Conservation (phyloP, 1,140 invertebrate species). For the Zaprionus ornatus region DNA sequence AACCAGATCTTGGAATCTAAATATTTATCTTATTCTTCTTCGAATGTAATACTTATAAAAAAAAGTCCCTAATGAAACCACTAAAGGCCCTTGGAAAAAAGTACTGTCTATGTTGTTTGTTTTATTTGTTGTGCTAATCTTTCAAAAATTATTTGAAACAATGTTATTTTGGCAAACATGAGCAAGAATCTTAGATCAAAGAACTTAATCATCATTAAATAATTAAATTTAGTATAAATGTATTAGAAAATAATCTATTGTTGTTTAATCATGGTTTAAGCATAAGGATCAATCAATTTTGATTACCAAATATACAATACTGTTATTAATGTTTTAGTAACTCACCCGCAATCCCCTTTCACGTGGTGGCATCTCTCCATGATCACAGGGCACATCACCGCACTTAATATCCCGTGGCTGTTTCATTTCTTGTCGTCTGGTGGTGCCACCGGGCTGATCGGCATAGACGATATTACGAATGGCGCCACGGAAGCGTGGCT, state of each 20-base stretch:
- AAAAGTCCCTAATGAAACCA: too few relatives aligned
- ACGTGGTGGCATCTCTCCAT: slow-evolving; percentile 70
- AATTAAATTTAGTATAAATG: too few relatives aligned
- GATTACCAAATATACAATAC: background rate
- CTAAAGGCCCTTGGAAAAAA: too few relatives aligned
- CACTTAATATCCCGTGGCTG: slow-evolving; percentile 88
- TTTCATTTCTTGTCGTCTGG: slow-evolving; percentile 90
- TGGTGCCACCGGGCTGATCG: slow-evolving; percentile 88
- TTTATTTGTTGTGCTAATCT: too few relatives aligned
- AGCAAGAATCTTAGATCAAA: too few relatives aligned
- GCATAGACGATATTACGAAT: slow-evolving; percentile 94
- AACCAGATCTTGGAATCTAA: background rate
- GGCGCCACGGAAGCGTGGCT: slow-evolving; percentile 93
- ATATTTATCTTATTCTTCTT: too few relatives aligned
- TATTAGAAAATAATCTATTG: background rate
- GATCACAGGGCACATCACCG: slow-evolving; percentile 81
- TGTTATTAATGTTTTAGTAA: background rate
- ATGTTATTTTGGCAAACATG: too few relatives aligned
- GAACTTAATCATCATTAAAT: too few relatives aligned
- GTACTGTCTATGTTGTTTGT: too few relatives aligned
- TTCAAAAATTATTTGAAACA: too few relatives aligned
- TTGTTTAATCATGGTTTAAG: background rate
- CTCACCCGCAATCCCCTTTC: slow-evolving; percentile 79
- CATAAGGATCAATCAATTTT: too few relatives aligned
- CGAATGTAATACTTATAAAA: too few relatives aligned